These are phyloP conservation scores for Varanus salvator DNA, from an alignment of 2,113 vertebrate species.

Conservation along the genomic window DNA sequence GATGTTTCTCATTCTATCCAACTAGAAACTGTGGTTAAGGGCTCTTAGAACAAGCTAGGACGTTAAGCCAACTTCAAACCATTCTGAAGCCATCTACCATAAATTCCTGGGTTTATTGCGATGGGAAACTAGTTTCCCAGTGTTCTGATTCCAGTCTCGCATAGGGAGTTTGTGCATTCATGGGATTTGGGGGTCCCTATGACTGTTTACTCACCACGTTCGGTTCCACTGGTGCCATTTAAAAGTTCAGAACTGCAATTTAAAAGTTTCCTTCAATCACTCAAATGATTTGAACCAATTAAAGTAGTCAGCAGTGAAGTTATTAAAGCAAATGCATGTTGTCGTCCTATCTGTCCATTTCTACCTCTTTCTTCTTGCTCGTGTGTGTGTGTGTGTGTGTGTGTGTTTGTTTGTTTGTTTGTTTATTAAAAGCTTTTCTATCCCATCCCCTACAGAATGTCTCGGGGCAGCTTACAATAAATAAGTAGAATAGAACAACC, in stretches of 20 bases:
- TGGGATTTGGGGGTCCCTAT: not conserved
- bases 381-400: too few species aligned
- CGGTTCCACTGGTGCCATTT: too few species aligned
- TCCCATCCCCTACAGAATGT: too few species aligned
- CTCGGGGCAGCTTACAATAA: too few species aligned
- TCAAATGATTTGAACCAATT: not conserved
- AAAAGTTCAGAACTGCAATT: not conserved
- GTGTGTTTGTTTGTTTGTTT: too few species aligned
- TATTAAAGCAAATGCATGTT: not conserved
- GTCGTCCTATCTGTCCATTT: not conserved
- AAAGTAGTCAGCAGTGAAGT: not conserved
- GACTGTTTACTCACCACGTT: not conserved
- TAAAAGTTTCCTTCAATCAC: not conserved
- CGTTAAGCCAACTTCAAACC: not conserved
- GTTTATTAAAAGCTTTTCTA: too few species aligned
- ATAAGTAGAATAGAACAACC: too few species aligned
- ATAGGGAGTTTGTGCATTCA: not conserved
- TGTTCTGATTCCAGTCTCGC: not conserved
- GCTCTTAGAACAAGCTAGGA: not conserved
- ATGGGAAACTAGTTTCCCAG: not conserved
- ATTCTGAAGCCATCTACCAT: not conserved
- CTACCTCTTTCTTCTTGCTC: not conserved
- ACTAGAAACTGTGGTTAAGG: not conserved
- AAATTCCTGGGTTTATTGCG: not conserved
- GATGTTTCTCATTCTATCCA: not conserved